These are phyloP conservation scores for Ranitomeya imitator DNA, from an alignment of 2,113 vertebrate species.

Conservation along the genomic window DNA sequence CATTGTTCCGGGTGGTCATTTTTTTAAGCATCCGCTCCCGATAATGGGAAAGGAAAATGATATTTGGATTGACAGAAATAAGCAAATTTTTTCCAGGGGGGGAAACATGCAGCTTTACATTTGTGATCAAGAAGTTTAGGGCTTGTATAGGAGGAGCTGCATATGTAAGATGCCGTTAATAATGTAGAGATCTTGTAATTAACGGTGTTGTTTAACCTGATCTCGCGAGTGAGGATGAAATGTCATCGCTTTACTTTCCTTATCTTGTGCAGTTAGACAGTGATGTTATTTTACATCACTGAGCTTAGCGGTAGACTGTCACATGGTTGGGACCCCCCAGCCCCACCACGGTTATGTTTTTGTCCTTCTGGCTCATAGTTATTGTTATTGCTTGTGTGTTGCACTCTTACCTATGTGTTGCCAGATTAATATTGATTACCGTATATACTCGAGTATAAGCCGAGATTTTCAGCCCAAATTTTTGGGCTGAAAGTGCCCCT, in stretches of 20 bases:
- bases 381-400: too few relatives aligned
- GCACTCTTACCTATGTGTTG: too few relatives aligned
- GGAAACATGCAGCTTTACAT: not conserved
- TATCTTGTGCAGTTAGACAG: not conserved
- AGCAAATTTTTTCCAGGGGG: not conserved
- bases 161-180: slow-evolving; percentile 1
- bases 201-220: slow-evolving; percentile 47
- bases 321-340: not conserved
- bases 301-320: not conserved
- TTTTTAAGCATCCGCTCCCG: not conserved
- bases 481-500: too few relatives aligned
- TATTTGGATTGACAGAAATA: not conserved
- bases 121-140: not conserved
- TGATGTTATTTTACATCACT: not conserved
- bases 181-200: slow-evolving; percentile 52
- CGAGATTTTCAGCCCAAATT: too few relatives aligned
- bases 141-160: not conserved
- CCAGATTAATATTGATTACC: too few relatives aligned
- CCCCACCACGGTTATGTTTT: too few relatives aligned
- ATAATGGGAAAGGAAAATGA: not conserved
- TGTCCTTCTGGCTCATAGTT: too few relatives aligned
- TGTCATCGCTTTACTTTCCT: slow-evolving; percentile 30
- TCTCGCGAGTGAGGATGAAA: slow-evolving; percentile 19
- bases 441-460: too few relatives aligned
- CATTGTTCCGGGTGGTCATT: not conserved